Evolutionary conservation across 1,140 invertebrate genomes (phyloP), one percentile per base, ranked within the genome.

Genomic region (Adoxophyes honmai): DNA sequence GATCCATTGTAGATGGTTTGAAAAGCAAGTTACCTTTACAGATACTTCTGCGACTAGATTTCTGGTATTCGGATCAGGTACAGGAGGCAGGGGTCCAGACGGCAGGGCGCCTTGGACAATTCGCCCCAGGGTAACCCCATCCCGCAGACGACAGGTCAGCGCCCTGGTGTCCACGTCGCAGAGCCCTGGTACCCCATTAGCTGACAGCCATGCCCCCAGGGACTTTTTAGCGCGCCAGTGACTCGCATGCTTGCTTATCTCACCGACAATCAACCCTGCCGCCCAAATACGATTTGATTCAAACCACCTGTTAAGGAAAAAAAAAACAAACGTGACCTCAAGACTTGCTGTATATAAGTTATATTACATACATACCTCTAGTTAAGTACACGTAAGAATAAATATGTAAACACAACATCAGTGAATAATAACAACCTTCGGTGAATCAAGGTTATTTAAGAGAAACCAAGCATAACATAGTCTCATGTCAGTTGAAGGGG

Each of bases 41-140:
- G 97, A 98, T 35, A 99, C 98, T 91, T 98, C 94, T 42, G 92
- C 91, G 3, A 99, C 98, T 54, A 99, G 91, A 90, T 99, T 98
- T 36, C 93, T 90, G 13, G 80, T 75, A 79, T 99, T 99, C 0
- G 98, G 98, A 90, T 99, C 96, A 34, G 68, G 60, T 58, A 94
- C 83, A 51, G 85, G 66, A 60, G 90, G 56, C 58, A 75, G 54
- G 1, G 62, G 66, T 8, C 69, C 55, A 52, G 90, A 83, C 0
- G 81, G 71, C 0, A 91, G 90, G 10, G 85, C 44, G 1, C 90
- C 80, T 59, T 91, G 90, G 13, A 98, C 88, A 44, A 99, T 95
- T 74, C 94, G 93, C 0, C 96, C 91, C 18, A 97, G 88, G 60
- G 97, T 92, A 0, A 94, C 93, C 9, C 97, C 97, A 70, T 96